Evolutionary conservation across 2,113 vertebrate species (phyloP).

Genomic region (Phrynocephalus versicolor): DNA sequence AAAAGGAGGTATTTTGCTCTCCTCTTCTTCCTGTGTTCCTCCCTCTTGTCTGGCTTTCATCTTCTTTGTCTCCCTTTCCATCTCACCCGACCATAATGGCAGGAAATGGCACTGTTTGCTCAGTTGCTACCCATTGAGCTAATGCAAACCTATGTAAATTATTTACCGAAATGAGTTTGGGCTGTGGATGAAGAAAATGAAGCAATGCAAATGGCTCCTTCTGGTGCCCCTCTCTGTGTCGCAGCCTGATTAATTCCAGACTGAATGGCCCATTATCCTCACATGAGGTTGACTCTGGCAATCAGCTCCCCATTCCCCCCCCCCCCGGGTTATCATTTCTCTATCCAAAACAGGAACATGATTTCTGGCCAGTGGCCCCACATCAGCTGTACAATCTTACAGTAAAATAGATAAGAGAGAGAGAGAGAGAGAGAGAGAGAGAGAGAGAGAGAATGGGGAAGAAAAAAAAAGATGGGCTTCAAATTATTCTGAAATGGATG

Average conservation of each 20-base stretch:
- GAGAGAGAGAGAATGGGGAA: constrained; percentile 53
- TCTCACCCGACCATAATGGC: constrained; percentile 43
- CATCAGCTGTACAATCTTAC: not conserved
- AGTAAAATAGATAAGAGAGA: no score
- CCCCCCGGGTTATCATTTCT: accelerated
- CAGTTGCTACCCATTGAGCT: constrained; percentile 66
- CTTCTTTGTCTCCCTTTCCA: not conserved
- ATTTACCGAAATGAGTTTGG: constrained; percentile 59
- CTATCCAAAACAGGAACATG: not conserved
- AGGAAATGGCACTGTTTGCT: constrained; percentile 67
- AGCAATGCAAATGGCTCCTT: constrained; percentile 22
- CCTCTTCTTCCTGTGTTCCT: not conserved
- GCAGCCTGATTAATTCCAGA: constrained; percentile 16
- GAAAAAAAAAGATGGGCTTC: no score
- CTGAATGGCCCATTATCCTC: not conserved
- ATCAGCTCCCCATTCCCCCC: not conserved
- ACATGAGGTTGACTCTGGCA: not conserved
- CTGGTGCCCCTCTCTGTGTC: constrained; percentile 2
- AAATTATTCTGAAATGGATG: no score
- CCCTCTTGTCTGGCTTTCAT: not conserved
- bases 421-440: not conserved
- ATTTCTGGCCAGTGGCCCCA: not conserved
- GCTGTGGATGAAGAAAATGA: constrained; percentile 28
- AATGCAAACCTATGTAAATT: constrained; percentile 64
- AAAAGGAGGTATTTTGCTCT: constrained; percentile 54